phyloP scores from a whole-genome alignment of 2,113 vertebrate genomes.

The Prinia subflava region DNA sequence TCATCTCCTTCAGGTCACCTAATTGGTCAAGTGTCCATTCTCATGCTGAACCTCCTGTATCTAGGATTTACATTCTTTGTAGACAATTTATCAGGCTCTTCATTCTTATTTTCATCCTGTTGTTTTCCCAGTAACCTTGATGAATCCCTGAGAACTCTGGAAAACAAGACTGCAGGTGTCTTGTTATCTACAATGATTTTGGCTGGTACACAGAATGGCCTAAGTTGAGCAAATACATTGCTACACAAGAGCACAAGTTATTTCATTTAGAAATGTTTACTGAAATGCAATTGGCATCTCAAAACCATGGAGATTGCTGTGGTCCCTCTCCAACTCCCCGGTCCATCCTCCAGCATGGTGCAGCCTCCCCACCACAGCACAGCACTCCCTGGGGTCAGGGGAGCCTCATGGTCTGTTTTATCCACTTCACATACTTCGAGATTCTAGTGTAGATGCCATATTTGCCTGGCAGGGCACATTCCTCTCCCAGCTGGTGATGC shows the following conservation, averaged over 20 bases:
- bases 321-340: background rate
- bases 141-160: no score
- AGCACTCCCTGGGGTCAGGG: background rate
- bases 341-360: background rate
- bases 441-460: conserved; percentile 91
- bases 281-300: background rate
- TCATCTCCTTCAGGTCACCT: no score
- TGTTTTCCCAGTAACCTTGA: no score
- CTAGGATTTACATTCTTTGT: no score
- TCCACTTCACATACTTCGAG: conserved; percentile 84
- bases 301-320: rapidly evolving
- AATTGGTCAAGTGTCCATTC: no score
- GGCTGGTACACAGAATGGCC: no score
- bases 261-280: background rate
- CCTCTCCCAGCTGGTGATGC: conserved; percentile 94
- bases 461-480: conserved; percentile 87
- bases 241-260: background rate
- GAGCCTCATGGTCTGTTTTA: conserved; percentile 69
- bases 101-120: no score
- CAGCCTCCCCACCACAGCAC: background rate
- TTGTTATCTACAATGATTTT: no score
- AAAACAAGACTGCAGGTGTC: no score
- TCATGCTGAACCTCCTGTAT: no score
- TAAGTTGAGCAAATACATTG: no score
- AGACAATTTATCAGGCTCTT: no score